A percentile compares a stretch with the other conserved stretches of the same genome.
These are phyloP conservation scores for Apocrypta bakeri DNA, from an alignment of 1,140 invertebrate species.

Conservation along the genomic window DNA sequence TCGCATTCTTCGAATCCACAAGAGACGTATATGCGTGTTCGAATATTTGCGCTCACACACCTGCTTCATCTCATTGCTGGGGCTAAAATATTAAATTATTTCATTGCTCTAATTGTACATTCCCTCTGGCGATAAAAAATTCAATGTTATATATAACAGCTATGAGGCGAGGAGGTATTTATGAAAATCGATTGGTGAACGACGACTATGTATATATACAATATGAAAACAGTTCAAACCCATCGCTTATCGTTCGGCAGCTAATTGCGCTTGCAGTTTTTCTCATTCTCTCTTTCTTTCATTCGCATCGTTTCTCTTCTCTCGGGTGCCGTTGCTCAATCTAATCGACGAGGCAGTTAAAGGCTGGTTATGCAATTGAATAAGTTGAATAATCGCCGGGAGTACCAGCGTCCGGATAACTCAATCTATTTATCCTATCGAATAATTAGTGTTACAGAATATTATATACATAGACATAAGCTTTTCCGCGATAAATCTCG, in stretches of 20 bases:
- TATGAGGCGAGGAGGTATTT: too few relatives aligned
- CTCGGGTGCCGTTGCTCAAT: constrained; percentile 31
- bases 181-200: too few relatives aligned
- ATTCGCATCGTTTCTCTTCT: background rate
- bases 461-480: too few relatives aligned
- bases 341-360: constrained; percentile 36
- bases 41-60: background rate
- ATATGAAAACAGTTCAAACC: too few relatives aligned
- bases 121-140: too few relatives aligned
- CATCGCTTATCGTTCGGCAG: background rate
- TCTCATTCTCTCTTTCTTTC: constrained; percentile 13
- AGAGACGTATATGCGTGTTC: background rate
- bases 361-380: constrained; percentile 47
- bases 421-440: constrained; percentile 50
- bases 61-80: background rate
- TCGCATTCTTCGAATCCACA: background rate
- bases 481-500: constrained; percentile 37
- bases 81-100: too few relatives aligned
- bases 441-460: constrained; percentile 51
- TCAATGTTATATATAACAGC: too few relatives aligned
- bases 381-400: constrained; percentile 44
- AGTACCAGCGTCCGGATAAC: constrained; percentile 21
- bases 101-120: too few relatives aligned
- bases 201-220: too few relatives aligned
- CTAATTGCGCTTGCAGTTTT: background rate